Evolutionary conservation across 2,113 vertebrate genomes (phyloP).

Genomic region (Thoracochromis brauschi): DNA sequence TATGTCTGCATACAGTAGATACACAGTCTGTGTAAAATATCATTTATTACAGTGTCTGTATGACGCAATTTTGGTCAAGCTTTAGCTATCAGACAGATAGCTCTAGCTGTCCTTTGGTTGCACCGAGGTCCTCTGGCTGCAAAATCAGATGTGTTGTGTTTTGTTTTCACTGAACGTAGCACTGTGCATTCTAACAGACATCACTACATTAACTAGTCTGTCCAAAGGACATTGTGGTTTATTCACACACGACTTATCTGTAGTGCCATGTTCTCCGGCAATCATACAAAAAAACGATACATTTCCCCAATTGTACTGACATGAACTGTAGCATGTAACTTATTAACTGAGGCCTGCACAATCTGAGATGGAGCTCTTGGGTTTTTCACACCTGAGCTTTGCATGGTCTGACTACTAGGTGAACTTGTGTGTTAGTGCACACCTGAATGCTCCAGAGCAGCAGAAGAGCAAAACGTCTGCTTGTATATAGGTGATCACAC

Average conservation of each 20-base stretch:
- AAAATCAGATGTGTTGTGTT: not conserved
- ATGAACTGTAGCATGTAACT: not conserved
- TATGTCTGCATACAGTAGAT: not conserved
- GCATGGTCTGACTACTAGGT: not conserved
- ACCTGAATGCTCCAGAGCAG: not conserved
- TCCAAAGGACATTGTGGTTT: not conserved
- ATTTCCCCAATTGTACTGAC: accelerated
- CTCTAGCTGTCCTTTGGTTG: not conserved
- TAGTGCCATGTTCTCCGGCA: not conserved
- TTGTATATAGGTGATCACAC: not conserved
- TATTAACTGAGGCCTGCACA: not conserved
- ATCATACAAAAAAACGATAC: not conserved
- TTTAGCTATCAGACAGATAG: not conserved
- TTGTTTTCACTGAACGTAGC: not conserved
- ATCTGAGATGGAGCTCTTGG: not conserved
- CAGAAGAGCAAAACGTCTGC: not conserved
- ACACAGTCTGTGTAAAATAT: not conserved
- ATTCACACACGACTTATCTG: not conserved
- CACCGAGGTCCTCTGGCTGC: not conserved
- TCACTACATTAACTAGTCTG: not conserved
- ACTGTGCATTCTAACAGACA: not conserved
- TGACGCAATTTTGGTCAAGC: accelerated
- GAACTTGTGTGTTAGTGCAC: not conserved
- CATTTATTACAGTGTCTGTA: not conserved
- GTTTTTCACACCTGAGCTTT: not conserved